These are phyloP conservation scores for Laticauda laticaudata DNA, from an alignment of 2,113 vertebrate species.

Conservation along the genomic window DNA sequence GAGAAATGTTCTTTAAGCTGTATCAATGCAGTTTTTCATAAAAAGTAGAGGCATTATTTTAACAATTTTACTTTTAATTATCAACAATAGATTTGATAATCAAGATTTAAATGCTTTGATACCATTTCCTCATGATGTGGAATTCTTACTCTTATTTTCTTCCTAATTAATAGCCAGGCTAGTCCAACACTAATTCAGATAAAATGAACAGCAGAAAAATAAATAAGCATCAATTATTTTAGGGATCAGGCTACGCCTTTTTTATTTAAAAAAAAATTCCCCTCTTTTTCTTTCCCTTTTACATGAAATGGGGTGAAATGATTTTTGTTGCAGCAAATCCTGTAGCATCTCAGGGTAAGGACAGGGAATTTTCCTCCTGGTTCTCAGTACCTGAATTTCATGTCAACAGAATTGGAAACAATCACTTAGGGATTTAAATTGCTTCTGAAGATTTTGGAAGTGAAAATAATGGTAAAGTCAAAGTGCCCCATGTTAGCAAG, in stretches of 20 bases:
- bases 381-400: neutral
- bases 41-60: neutral
- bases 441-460: neutral
- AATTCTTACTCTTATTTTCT: neutral
- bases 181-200: neutral
- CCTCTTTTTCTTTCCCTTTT: neutral
- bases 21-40: neutral
- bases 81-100: neutral
- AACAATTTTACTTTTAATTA: neutral
- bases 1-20: neutral
- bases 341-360: neutral
- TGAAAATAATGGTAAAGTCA: neutral
- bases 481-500: neutral
- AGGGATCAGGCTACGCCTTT: neutral
- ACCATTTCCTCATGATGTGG: neutral
- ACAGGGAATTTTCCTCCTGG: neutral
- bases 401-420: neutral
- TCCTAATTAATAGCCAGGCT: neutral
- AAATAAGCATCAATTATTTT: neutral
- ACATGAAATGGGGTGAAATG: neutral
- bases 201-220: neutral
- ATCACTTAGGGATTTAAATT: neutral
- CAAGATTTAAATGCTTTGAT: neutral
- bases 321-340: neutral
- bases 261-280: neutral